A percentile compares a stretch with the other conserved stretches of the same genome.
Evolutionary conservation across 1,140 invertebrate species (phyloP).

Genomic region (Theocolax elegans): DNA sequence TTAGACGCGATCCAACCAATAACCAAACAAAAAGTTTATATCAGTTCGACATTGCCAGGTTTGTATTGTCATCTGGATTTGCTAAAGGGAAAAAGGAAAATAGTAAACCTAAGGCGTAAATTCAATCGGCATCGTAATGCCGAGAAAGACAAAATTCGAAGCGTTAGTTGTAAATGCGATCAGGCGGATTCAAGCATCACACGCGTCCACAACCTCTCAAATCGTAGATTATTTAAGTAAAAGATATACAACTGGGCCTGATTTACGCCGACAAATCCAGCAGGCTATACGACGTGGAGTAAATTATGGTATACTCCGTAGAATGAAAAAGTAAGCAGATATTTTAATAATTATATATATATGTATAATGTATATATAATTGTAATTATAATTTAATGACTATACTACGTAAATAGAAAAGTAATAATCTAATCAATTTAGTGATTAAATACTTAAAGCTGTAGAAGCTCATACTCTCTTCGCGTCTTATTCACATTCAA

Average conservation of each 20-base stretch:
- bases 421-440: no score
- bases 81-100: not conserved
- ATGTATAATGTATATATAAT: no score
- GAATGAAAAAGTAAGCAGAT: constrained; percentile 46
- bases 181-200: constrained; percentile 52
- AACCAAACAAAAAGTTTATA: no score
- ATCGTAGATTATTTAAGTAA: constrained; percentile 60
- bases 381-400: no score
- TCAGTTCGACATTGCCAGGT: no score
- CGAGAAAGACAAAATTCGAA: constrained; percentile 53
- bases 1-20: not conserved
- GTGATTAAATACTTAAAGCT: no score
- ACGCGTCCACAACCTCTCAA: constrained; percentile 59
- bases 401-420: no score
- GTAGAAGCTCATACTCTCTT: not conserved
- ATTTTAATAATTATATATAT: no score
- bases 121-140: no score
- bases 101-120: no score
- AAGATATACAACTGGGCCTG: constrained; percentile 51
- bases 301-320: constrained; percentile 57
- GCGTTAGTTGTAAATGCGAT: constrained; percentile 60
- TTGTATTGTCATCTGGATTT: no score
- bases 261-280: constrained; percentile 53
- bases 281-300: constrained; percentile 56
- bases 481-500: not conserved